These are phyloP conservation scores for Cynopterus sphinx DNA, from an alignment of 2,797 vertebrate genomes.

Conservation along the genomic window DNA sequence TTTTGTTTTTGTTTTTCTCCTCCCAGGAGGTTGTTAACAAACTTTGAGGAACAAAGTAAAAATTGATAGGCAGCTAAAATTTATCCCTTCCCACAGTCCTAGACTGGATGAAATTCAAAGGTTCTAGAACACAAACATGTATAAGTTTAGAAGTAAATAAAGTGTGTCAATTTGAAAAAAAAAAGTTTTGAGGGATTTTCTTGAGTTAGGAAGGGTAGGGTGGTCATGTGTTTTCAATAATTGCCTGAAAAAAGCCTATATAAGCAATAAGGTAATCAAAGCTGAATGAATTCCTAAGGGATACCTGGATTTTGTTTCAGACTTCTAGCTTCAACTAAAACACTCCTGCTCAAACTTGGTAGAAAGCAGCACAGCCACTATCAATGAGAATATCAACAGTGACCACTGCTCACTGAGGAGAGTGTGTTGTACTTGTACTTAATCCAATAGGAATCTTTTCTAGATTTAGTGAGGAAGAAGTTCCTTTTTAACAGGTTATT, in stretches of 20 bases:
- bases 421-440: not conserved
- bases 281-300: not conserved
- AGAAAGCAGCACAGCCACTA: not conserved
- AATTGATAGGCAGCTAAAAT: not conserved
- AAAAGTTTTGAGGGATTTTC: not conserved
- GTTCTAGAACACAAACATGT: not conserved
- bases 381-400: not conserved
- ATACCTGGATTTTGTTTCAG: not conserved
- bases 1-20: not conserved
- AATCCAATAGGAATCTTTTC: not conserved
- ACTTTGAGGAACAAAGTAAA: not conserved
- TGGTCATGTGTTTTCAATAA: not conserved
- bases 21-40: not conserved
- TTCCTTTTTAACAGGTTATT: not conserved
- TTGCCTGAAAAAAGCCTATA: not conserved
- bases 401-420: not conserved
- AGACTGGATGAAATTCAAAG: not conserved
- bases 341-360: not conserved
- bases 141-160: not conserved
- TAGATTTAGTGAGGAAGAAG: not conserved
- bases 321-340: not conserved
- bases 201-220: not conserved
- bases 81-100: not conserved
- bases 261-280: not conserved
- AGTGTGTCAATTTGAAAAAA: not conserved